Conservation (phyloP, 2,113 vertebrate genomes). For the Oncorhynchus tshawytscha region DNA sequence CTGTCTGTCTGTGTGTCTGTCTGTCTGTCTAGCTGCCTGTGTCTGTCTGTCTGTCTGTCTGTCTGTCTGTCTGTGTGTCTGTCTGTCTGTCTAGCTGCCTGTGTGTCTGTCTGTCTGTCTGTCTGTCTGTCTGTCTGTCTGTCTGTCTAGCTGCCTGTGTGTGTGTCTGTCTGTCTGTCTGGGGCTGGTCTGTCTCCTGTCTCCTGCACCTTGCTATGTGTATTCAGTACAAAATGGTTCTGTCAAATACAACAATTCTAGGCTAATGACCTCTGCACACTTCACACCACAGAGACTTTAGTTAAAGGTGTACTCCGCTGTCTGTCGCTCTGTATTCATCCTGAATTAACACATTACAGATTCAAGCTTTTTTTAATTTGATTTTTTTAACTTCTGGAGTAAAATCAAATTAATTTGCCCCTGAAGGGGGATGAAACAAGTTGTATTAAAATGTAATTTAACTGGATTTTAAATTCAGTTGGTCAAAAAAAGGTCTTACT, state of each 20-base stretch:
- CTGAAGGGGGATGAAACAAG: no score
- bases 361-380: neutral
- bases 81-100: neutral
- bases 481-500: neutral
- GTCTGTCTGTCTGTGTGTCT: neutral
- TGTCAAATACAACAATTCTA: conserved; percentile 40
- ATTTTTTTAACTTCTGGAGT: neutral
- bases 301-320: neutral
- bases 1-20: no score
- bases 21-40: neutral
- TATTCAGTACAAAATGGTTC: conserved; percentile 20
- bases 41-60: no score
- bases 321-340: neutral
- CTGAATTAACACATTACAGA: conserved; percentile 9
- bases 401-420: neutral
- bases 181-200: neutral
- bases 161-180: neutral
- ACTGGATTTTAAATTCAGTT: neutral
- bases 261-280: conserved; percentile 39
- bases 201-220: neutral
- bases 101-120: neutral
- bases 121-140: neutral
- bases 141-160: neutral
- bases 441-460: no score
- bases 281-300: conserved; percentile 24